A percentile compares a stretch with the other conserved stretches of the same genome.
Conservation (phyloP, 1,140 invertebrate species). For the Trissolcus basalis region DNA sequence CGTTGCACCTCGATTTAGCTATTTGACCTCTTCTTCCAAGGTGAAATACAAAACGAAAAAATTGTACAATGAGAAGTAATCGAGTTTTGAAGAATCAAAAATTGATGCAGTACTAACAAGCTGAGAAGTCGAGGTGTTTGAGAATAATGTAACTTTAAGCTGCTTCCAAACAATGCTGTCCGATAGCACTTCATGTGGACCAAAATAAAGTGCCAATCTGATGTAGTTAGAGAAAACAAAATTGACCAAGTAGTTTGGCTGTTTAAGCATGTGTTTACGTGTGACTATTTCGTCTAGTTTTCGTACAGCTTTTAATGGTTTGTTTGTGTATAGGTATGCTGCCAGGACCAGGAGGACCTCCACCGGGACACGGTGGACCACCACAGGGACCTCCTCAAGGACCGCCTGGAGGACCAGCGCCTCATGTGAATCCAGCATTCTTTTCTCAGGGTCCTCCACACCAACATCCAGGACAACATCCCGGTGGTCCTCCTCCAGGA, state of each 20-base stretch:
- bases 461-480: conserved; percentile 79
- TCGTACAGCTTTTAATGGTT: neutral
- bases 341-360: conserved; percentile 78
- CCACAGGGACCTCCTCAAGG: conserved; percentile 78
- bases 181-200: too few species aligned
- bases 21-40: neutral
- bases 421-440: conserved; percentile 97
- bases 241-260: neutral
- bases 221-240: too few species aligned
- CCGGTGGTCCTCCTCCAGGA: conserved; percentile 78
- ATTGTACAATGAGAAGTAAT: too few species aligned
- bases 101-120: neutral
- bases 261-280: conserved; percentile 1
- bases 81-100: too few species aligned
- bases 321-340: conserved; percentile 66
- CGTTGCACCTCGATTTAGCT: conserved; percentile 24
- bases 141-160: neutral
- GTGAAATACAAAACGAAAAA: neutral
- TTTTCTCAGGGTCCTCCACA: conserved; percentile 86
- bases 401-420: conserved; percentile 85
- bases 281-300: neutral
- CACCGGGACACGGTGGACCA: conserved; percentile 79
- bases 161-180: too few species aligned
- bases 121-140: conserved; percentile 51
- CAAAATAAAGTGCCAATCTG: too few species aligned